Conservation (phyloP, 2,888 invertebrate species). For the Caenorhabditis auriculariae region DNA sequence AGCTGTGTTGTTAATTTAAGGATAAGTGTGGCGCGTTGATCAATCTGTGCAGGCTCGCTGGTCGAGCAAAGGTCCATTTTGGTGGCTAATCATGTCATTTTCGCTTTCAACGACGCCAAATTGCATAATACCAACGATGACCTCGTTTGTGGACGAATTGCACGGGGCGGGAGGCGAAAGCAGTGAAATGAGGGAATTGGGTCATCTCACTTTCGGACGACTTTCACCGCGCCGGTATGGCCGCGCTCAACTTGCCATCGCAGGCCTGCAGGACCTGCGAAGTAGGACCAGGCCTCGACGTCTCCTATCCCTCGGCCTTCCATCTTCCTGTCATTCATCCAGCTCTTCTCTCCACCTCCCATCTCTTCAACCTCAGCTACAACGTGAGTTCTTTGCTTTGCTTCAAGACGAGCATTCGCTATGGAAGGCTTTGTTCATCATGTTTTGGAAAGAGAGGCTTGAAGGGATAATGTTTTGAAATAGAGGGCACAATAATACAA, state of each 20-base stretch:
- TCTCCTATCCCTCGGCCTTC: slow-evolving; percentile 21
- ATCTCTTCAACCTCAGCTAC: slow-evolving; percentile 22
- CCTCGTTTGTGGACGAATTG: slow-evolving; percentile 17
- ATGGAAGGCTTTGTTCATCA: too few relatives aligned
- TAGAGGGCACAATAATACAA: too few relatives aligned
- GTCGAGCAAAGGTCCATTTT: too few relatives aligned
- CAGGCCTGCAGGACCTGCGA: too few relatives aligned
- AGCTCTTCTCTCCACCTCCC: slow-evolving; percentile 21
- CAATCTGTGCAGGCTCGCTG: too few relatives aligned
- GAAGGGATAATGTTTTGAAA: too few relatives aligned
- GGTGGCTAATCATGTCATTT: slow-evolving; percentile 26
- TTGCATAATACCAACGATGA: slow-evolving; percentile 27
- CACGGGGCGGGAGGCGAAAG: slow-evolving; percentile 24
- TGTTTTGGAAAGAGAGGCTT: too few relatives aligned
- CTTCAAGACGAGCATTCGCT: too few relatives aligned
- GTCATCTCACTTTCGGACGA: slow-evolving; percentile 18
- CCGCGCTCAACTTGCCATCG: too few relatives aligned
- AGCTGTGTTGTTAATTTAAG: too few relatives aligned
- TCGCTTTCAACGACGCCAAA: slow-evolving; percentile 24
- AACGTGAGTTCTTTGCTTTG: slow-evolving; percentile 12
- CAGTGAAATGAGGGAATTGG: slow-evolving; percentile 47
- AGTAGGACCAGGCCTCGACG: too few relatives aligned
- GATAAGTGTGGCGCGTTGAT: too few relatives aligned
- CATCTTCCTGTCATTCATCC: slow-evolving; percentile 27
- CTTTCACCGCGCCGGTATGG: slow-evolving; percentile 15